Base-by-base conservation (phyloP, 2,888 invertebrate genomes). In the Hyppa rectilinea region DNA sequence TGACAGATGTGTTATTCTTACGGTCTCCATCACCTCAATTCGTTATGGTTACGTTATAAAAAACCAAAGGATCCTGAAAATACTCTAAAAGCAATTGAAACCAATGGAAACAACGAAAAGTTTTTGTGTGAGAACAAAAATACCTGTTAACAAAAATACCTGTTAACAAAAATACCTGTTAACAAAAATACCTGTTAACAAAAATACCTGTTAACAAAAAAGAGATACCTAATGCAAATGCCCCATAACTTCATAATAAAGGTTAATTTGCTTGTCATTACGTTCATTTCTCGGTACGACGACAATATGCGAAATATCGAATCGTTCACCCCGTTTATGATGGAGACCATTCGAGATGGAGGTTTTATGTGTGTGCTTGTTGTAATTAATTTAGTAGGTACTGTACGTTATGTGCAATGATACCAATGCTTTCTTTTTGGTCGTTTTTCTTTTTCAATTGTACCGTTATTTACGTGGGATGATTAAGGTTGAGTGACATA, bases 291-390 rank as follows among this genome's bases (percentile, higher is more conserved):
- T 92, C 85, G 83, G 90, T 90, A 90, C 85, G 87, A 90, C 83
- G 90, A 89, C 90, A 92, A 91, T 90, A 87, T 84, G 87, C 87
- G 89, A 81, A 83, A 90, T 92, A 92, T 92, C 88, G 92, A 91
- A 91, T 76, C 93, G 86, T 94, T 94, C 94, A 92, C 92, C 93
- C 90, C 87, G 85, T 94, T 94, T 93, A 94, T 88, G 92, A 92
- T 80, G 88, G 75, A 66, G 79, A 76, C 77, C 73, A n/a, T n/a
- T n/a, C 77, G 85, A 88, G 89, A n/a, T n/a, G n/a, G n/a, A n/a
- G 86, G 85, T 80, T 92, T 93, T 93, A 94, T 90, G 89, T 75
- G 75, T 61, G 82, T 80, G 83, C 72, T 83, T 81, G 78, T 82
- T 86, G 87, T 89, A 91, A 91, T 91, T 91, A 90, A 91, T 91